Conservation (phyloP, 1,140 invertebrate genomes). For the Bombus balteatus region DNA sequence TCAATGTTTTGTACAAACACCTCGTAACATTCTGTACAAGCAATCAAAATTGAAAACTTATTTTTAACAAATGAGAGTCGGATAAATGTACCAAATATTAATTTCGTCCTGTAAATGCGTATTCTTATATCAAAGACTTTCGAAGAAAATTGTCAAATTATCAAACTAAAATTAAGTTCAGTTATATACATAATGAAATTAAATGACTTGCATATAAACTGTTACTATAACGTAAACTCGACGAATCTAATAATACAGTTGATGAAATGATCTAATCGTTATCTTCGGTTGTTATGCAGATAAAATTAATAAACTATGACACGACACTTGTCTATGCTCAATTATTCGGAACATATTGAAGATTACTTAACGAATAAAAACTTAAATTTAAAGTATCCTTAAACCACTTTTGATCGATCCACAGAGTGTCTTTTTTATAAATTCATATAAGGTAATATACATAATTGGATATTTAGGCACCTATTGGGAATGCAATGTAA, state of each 20-base stretch:
- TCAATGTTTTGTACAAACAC: conserved; percentile 59
- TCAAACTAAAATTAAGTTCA: background rate
- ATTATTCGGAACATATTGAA: background rate
- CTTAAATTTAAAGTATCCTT: conserved; percentile 3
- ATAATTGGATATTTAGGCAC: conserved; percentile 41
- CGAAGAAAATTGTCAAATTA: background rate
- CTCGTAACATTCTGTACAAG: conserved; percentile 58
- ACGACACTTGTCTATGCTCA: too few species aligned
- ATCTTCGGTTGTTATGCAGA: background rate
- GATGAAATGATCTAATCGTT: background rate
- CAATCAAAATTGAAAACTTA: conserved; percentile 11
- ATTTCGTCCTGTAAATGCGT: background rate
- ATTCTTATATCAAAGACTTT: background rate
- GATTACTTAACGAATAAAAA: background rate
- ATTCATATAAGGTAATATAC: background rate
- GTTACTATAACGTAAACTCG: background rate
- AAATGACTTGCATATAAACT: background rate
- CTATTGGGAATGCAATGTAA: conserved; percentile 39
- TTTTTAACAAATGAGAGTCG: background rate
- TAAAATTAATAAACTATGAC: background rate
- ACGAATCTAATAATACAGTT: conserved; percentile 1
- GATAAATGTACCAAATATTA: conserved; percentile 26
- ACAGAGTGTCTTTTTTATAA: background rate
- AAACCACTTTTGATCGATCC: conserved; percentile 1
- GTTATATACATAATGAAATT: conserved; percentile 23